Evolutionary conservation across 2,888 invertebrate genomes (phyloP).

Genomic region (Trileptium ribeirensis): DNA sequence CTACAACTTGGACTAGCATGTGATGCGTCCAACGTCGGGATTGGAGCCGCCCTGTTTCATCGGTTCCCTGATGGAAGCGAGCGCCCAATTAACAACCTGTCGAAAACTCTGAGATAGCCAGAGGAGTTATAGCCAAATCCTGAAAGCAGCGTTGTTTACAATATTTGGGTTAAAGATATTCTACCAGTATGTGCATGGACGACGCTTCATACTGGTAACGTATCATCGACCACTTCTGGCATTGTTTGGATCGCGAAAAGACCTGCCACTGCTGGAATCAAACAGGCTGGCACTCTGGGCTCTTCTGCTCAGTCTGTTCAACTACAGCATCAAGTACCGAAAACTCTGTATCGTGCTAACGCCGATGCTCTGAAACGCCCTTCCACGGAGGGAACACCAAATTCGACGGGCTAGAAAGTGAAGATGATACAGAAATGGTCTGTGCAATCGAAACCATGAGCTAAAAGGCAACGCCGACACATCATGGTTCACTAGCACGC

Average conservation of each 20-base stretch:
- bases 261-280: constrained; percentile 22
- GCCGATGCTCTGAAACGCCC: constrained; percentile 33
- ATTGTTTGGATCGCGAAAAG: constrained; percentile 30
- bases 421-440: constrained; percentile 15
- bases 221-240: constrained; percentile 34
- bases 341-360: constrained; percentile 28
- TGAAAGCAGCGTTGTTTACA: constrained; percentile 37
- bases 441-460: not conserved
- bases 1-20: not conserved
- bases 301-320: constrained; percentile 7
- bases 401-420: constrained; percentile 23
- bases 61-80: constrained; percentile 26
- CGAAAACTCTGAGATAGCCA: constrained; percentile 35
- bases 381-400: constrained; percentile 2
- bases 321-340: constrained; percentile 8
- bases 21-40: constrained; percentile 16
- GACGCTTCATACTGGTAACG: constrained; percentile 30
- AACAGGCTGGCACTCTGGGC: constrained; percentile 28
- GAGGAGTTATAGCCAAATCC: constrained; percentile 36
- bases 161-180: constrained; percentile 38
- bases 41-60: constrained; percentile 29
- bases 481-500: not conserved
- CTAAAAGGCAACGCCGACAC: not conserved
- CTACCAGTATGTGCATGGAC: constrained; percentile 37
- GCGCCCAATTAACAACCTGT: constrained; percentile 37